Percentiles rank a stretch among this genome's conserved stretches.
These are phyloP conservation scores for Calycopis cecrops DNA, from an alignment of 1,140 invertebrate genomes.

Conservation along the genomic window DNA sequence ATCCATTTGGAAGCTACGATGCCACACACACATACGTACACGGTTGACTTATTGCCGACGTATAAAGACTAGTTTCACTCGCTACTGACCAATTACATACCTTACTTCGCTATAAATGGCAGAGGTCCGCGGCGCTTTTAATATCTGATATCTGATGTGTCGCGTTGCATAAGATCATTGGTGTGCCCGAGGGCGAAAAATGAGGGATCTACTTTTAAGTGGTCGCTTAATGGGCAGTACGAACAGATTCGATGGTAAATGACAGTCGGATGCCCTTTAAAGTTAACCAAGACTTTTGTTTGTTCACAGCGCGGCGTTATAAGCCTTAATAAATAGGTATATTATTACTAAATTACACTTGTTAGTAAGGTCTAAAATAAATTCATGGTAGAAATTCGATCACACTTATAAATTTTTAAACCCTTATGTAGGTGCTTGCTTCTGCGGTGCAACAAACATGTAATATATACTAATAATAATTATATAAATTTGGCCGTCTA, in stretches of 20 bases:
- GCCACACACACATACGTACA: no score
- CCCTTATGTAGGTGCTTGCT: no score
- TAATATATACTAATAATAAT: no score
- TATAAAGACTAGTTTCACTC: slow-evolving; percentile 20
- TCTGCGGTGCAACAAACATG: no score
- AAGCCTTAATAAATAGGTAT: no score
- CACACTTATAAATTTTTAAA: no score
- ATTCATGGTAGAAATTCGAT: no score
- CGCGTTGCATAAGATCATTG: slow-evolving; percentile 54
- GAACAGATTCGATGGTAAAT: slow-evolving; percentile 46
- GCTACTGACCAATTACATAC: slow-evolving; percentile 48
- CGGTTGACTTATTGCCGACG: slow-evolving; percentile 19
- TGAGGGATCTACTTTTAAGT: slow-evolving; percentile 56
- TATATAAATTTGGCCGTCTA: no score
- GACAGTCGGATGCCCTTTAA: slow-evolving; percentile 20
- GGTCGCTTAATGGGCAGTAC: slow-evolving; percentile 49
- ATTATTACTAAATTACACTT: no score
- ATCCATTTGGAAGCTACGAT: no score
- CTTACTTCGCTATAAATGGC: slow-evolving; percentile 47
- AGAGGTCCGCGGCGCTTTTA: slow-evolving; percentile 46
- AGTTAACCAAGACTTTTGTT: slow-evolving; percentile 17
- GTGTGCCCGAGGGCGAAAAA: slow-evolving; percentile 33
- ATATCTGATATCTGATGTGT: slow-evolving; percentile 60
- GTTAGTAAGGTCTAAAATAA: no score
- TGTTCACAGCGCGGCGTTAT: no score